Conservation (phyloP, 2,797 vertebrate species). For the Myotis myotis region DNA sequence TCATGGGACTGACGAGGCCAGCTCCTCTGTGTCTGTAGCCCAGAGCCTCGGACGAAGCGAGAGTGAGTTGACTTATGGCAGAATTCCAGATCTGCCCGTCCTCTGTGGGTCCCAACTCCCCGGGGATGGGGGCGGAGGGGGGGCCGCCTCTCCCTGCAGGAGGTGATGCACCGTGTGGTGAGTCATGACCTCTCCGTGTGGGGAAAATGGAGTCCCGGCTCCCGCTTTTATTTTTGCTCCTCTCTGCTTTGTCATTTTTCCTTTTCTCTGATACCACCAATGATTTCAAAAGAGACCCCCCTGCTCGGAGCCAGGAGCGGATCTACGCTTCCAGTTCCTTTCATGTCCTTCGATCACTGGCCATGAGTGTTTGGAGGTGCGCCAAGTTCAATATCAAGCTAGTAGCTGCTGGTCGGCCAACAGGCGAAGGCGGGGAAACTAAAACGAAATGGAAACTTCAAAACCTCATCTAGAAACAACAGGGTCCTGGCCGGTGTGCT, state of each 20-base stretch:
- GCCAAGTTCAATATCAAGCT: neutral
- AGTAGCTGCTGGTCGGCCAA: neutral
- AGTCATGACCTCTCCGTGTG: slow-evolving; percentile 81
- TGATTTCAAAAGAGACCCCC: slow-evolving; percentile 81
- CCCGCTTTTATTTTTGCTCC: slow-evolving; percentile 68
- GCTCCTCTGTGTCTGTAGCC: slow-evolving; percentile 80
- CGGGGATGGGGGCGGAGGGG: neutral
- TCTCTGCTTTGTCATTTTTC: slow-evolving; percentile 74
- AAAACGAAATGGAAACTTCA: neutral
- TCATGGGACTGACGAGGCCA: slow-evolving; percentile 86
- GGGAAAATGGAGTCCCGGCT: slow-evolving; percentile 67
- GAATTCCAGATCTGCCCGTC: slow-evolving; percentile 76
- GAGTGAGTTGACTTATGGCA: slow-evolving; percentile 86
- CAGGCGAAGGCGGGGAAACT: neutral
- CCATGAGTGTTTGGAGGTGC: slow-evolving; percentile 20
- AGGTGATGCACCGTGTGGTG: slow-evolving; percentile 79
- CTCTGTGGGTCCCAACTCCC: slow-evolving; percentile 80
- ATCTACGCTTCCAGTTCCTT: slow-evolving; percentile 69
- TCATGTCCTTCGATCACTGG: slow-evolving; percentile 71
- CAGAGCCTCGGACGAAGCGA: slow-evolving; percentile 82
- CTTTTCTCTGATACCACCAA: slow-evolving; percentile 78
- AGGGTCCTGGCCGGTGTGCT: no score
- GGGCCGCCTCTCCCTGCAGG: slow-evolving; percentile 75
- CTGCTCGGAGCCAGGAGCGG: slow-evolving; percentile 52
- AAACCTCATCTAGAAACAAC: neutral